phyloP scores from a whole-genome alignment of 2,888 invertebrate genomes.

The Drosophila sordidula region DNA sequence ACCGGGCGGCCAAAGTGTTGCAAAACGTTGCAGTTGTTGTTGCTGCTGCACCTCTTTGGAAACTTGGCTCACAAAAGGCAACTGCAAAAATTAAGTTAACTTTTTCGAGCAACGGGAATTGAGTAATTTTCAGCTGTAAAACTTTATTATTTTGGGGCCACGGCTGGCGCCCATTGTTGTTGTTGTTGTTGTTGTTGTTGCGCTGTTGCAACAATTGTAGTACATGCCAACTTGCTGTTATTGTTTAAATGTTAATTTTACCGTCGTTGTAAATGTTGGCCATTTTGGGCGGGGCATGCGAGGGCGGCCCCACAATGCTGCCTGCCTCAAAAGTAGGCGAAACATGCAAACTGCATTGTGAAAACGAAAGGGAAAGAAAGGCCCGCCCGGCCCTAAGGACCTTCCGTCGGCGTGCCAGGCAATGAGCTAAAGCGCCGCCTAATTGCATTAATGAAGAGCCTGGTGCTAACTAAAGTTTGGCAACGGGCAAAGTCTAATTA shows the following conservation, averaged over 20 bases:
- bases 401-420: slow-evolving; percentile 9
- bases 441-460: slow-evolving; percentile 46
- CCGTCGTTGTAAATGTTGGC: slow-evolving; percentile 57
- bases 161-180: slow-evolving; percentile 34
- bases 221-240: slow-evolving; percentile 74
- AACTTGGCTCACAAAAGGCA: slow-evolving; percentile 73
- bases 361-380: slow-evolving; percentile 26
- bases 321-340: slow-evolving; percentile 46
- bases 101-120: slow-evolving; percentile 75
- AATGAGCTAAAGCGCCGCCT: slow-evolving; percentile 36
- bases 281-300: slow-evolving; percentile 22
- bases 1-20: slow-evolving; percentile 63
- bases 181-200: slow-evolving; percentile 25
- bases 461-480: slow-evolving; percentile 8
- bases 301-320: neutral
- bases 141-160: slow-evolving; percentile 71
- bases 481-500: slow-evolving; percentile 1
- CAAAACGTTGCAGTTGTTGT: slow-evolving; percentile 57
- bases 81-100: slow-evolving; percentile 78
- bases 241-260: slow-evolving; percentile 76
- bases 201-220: slow-evolving; percentile 63
- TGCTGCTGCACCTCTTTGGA: slow-evolving; percentile 63
- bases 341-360: slow-evolving; percentile 61
- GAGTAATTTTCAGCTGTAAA: slow-evolving; percentile 80
- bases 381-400: neutral